These are phyloP conservation scores for Psilopsiagon aurifrons DNA, from an alignment of 2,113 vertebrate genomes.

Conservation along the genomic window DNA sequence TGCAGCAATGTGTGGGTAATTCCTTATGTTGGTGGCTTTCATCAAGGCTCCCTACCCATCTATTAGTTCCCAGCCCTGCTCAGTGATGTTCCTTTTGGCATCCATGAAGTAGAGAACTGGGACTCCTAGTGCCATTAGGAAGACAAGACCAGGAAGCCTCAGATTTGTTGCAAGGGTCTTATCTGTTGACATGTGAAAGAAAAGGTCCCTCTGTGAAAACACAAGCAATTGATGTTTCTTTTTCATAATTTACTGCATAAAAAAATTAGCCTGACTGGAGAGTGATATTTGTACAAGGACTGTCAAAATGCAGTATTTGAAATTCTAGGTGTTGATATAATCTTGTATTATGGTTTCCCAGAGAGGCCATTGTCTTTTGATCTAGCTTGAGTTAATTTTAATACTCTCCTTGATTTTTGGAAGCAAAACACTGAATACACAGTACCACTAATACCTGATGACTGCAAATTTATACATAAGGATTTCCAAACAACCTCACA, in stretches of 20 bases:
- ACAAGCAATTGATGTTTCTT: not conserved
- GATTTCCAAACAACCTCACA: not conserved
- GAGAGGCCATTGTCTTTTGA: constrained; percentile 4
- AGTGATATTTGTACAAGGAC: not conserved
- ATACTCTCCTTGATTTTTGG: not conserved
- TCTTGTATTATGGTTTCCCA: not conserved
- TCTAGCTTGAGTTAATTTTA: constrained; percentile 6
- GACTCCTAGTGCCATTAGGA: not conserved
- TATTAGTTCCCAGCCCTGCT: not conserved
- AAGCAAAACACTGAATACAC: not conserved
- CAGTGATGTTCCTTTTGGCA: not conserved
- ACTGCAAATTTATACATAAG: not conserved
- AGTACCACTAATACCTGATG: not conserved
- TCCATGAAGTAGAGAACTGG: not conserved
- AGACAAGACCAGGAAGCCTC: not conserved
- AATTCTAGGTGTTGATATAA: not conserved
- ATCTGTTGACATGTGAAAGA: not conserved
- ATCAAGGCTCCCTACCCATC: not conserved
- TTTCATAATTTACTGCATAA: not conserved
- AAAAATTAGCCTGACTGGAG: not conserved
- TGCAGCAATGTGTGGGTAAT: rapidly evolving
- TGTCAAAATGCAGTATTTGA: not conserved
- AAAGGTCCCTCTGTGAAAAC: not conserved
- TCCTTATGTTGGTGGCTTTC: not conserved
- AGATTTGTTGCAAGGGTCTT: not conserved